Conservation (phyloP, 2,113 vertebrate genomes). For the Coryphaenoides rupestris region DNA sequence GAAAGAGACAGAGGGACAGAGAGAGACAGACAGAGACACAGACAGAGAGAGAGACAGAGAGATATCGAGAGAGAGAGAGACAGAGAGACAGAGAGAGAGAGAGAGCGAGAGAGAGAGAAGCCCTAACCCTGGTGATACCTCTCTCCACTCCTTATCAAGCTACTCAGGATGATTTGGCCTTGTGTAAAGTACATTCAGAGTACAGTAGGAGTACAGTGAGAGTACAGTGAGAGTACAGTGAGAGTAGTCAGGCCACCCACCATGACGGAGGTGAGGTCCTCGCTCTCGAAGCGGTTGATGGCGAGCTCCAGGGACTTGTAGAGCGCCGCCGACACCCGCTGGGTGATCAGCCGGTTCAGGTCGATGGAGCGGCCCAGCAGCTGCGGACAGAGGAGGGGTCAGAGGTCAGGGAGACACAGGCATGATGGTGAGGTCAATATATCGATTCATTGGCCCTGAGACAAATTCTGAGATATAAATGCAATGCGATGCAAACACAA, state of each 20-base stretch:
- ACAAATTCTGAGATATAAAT: not conserved
- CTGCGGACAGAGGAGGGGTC: conserved; percentile 56
- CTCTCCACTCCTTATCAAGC: too few relatives aligned
- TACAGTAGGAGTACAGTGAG: not conserved
- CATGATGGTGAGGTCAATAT: not conserved
- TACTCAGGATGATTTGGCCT: too few relatives aligned
- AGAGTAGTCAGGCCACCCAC: conserved; percentile 57
- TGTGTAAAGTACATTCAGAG: not conserved
- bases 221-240: not conserved
- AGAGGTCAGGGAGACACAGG: not conserved
- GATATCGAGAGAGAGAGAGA: not conserved
- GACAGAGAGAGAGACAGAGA: too few relatives aligned
- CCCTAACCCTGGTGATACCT: too few relatives aligned
- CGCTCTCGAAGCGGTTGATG: conserved; percentile 97
- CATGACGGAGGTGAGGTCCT: conserved; percentile 97
- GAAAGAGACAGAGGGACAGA: too few relatives aligned
- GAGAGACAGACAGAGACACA: not conserved
- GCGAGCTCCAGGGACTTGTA: conserved; percentile 96
- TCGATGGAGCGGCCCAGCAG: conserved; percentile 96
- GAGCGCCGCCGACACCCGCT: conserved; percentile 94
- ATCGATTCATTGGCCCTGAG: too few relatives aligned
- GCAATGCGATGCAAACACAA: too few relatives aligned
- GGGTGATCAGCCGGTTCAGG: conserved; percentile 95
- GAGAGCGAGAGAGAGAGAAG: too few relatives aligned
- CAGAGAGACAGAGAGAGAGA: too few relatives aligned